Base-by-base conservation (phyloP, 2,797 vertebrate species). In the Craterocephalus amniculus region DNA sequence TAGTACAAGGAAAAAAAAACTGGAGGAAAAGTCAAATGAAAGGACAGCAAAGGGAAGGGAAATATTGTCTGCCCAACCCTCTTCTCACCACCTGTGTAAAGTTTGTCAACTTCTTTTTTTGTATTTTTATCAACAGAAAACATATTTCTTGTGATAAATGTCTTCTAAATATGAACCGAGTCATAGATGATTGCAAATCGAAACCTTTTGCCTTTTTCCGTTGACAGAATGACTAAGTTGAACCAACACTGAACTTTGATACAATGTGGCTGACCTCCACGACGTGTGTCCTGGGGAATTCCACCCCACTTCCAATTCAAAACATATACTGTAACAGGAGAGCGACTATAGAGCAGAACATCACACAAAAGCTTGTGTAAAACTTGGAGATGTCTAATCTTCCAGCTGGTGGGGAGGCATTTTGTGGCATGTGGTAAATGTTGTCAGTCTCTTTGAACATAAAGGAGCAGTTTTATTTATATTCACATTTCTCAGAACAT, bases 91-190 rank as follows among this genome's bases (percentile, higher is more conserved):
- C 66, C 77, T 78, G 65, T 59, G 62, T 16, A 27, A 38, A 92
- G 81, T 91, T 93, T 92, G 74, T 88, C 81, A 89, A 93, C 22
- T 11, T 48, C 3, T 11, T 54, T 11, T 40, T 36, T 36, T 40
- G 24, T 27, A 52, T 34, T 54, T 20, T 60, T 52, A 63, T 2
- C 18, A 6, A 38, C 13, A 20, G 20, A 22, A 43, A 22, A 1
- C 6, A 4, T 52, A 13, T 52, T 13, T 12, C 26, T 13, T 52
- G n/a, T n/a, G n/a, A n/a, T n/a, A n/a, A n/a, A n/a, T 49, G 14
- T 20, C 1, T 22, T 32, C 3, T 16, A 32, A 32, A 40, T 22
- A 27, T 14, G 3, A 22, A 52, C 11, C 22, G 38, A 63, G 24
- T 6, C 3, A 3, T 6, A 24, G 5, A 18, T 27, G 2, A 56